phyloP scores from a whole-genome alignment of 2,888 invertebrate genomes.

The Agrochola macilenta region DNA sequence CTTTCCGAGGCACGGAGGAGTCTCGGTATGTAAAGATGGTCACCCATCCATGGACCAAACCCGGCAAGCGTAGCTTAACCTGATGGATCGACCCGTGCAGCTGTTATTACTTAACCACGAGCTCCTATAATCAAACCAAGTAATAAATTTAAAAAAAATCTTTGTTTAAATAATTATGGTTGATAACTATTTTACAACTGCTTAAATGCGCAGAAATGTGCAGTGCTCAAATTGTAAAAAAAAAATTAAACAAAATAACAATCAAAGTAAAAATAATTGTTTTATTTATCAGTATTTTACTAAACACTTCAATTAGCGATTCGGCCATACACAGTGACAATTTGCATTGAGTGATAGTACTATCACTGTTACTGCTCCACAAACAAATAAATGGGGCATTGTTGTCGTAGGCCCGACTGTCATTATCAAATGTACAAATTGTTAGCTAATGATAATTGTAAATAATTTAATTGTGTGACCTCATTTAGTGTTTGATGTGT shows the following conservation, averaged over 20 bases:
- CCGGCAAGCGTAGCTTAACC: no score
- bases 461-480: constrained; percentile 54
- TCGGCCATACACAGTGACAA: constrained; percentile 82
- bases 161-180: background rate
- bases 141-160: no score
- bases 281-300: constrained; percentile 63
- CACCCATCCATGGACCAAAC: no score
- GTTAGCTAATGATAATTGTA: constrained; percentile 63
- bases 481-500: constrained; percentile 23
- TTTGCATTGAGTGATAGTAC: constrained; percentile 85
- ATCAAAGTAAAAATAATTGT: background rate
- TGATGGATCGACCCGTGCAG: no score
- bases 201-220: background rate
- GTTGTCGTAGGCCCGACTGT: constrained; percentile 79
- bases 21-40: no score
- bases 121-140: no score
- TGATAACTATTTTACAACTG: background rate
- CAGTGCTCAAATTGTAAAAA: background rate
- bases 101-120: no score
- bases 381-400: constrained; percentile 75
- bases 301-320: constrained; percentile 81
- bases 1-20: no score
- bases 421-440: constrained; percentile 67
- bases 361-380: constrained; percentile 77
- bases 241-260: background rate